These are phyloP conservation scores for Metridium senile DNA, from an alignment of 92 coral and sea anemone species.

Conservation along the genomic window DNA sequence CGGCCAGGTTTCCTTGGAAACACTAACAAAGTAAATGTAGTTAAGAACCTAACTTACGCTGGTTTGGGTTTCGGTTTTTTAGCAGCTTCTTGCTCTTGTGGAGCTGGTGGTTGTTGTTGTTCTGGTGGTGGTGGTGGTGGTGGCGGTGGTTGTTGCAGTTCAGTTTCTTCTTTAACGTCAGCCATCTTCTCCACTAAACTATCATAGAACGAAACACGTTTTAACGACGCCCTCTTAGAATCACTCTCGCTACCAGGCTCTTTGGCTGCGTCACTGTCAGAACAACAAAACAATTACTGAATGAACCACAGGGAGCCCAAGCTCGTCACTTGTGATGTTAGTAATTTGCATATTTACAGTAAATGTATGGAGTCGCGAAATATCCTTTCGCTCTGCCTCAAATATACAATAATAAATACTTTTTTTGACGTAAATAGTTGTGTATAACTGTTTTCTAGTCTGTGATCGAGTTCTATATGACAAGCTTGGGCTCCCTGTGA, in stretches of 20 bases:
- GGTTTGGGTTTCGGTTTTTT: constrained; percentile 14
- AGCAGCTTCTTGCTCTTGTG: too few relatives aligned
- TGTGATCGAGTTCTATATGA: too few relatives aligned
- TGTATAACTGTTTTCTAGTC: too few relatives aligned
- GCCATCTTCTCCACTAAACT: constrained; percentile 28
- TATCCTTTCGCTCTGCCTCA: too few relatives aligned
- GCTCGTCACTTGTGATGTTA: too few relatives aligned
- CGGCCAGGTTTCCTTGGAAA: too few relatives aligned
- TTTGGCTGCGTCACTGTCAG: constrained; percentile 16
- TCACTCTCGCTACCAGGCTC: constrained; percentile 25
- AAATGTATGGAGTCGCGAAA: too few relatives aligned
- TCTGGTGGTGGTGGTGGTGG: not conserved
- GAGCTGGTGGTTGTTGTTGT: not conserved
- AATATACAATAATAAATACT: too few relatives aligned
- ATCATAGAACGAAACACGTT: constrained; percentile 40
- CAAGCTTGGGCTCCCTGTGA: too few relatives aligned
- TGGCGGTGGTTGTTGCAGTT: not conserved
- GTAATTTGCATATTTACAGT: too few relatives aligned
- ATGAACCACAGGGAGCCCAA: too few relatives aligned
- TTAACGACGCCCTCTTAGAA: constrained; percentile 32
- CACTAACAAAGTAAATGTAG: not conserved
- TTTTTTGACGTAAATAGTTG: too few relatives aligned
- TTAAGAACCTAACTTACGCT: constrained; percentile 3
- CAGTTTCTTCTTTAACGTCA: constrained; percentile 21
- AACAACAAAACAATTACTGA: not conserved